These are phyloP conservation scores for Drosophila mimica DNA, from an alignment of 2,888 invertebrate genomes.

Conservation along the genomic window DNA sequence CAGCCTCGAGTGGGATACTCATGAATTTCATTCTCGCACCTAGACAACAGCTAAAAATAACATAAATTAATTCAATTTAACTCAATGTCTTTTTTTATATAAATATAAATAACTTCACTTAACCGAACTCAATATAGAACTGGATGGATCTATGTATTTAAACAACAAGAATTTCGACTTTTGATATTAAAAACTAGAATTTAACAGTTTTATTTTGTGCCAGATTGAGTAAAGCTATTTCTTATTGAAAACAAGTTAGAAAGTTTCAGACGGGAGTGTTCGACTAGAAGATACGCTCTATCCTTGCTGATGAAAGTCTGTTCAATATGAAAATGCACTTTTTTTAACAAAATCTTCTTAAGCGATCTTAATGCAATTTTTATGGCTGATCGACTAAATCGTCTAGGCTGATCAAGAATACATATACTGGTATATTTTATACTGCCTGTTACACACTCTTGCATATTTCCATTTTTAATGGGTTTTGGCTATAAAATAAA, in stretches of 20 bases:
- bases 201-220: not conserved
- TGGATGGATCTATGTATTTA: not conserved
- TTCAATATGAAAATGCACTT: not conserved
- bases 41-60: slow-evolving; percentile 28
- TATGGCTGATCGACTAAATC: not conserved
- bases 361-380: not conserved
- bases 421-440: no score
- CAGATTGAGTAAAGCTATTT: not conserved
- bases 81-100: not conserved
- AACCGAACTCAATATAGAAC: slow-evolving; percentile 3
- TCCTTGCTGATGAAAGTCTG: not conserved
- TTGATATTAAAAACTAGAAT: not conserved
- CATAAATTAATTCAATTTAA: not conserved
- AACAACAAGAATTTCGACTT: not conserved
- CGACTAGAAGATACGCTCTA: not conserved
- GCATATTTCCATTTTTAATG: not conserved
- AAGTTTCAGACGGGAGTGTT: not conserved
- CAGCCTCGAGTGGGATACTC: slow-evolving; percentile 62
- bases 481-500: not conserved
- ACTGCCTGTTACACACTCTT: no score
- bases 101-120: not conserved
- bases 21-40: slow-evolving; percentile 61
- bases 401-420: not conserved
- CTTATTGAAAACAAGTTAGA: not conserved
- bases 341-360: not conserved